Conservation (phyloP, 2,797 vertebrate species). For the Amblyraja radiata region DNA sequence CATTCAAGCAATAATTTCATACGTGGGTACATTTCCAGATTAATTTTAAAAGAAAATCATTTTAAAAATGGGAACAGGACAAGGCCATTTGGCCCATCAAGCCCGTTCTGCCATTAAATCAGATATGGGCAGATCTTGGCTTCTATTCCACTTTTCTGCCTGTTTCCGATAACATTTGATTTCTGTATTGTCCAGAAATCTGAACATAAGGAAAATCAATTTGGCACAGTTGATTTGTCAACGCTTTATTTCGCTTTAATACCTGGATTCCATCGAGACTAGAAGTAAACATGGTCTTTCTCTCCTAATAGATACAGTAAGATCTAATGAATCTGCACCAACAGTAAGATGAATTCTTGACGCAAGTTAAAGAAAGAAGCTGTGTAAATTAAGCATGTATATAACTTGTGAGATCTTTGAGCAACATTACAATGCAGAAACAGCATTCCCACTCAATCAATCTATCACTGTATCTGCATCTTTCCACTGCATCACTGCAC, state of each 20-base stretch:
- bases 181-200: no score
- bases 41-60: not conserved
- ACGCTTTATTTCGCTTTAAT: not conserved
- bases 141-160: no score
- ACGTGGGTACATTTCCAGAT: not conserved
- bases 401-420: not conserved
- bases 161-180: no score
- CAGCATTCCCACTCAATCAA: not conserved
- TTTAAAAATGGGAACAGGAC: no score
- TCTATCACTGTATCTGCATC: not conserved
- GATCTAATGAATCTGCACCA: no score
- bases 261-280: not conserved
- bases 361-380: not conserved
- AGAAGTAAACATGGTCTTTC: not conserved
- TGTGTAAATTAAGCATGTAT: not conserved
- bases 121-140: no score
- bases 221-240: no score
- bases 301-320: no score
- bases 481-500: not conserved
- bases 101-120: no score
- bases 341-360: not conserved
- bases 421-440: not conserved
- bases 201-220: no score
- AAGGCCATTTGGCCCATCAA: no score
- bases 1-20: not conserved